Conservation (phyloP, 1,140 invertebrate genomes). For the Mactra quadrangularis region DNA sequence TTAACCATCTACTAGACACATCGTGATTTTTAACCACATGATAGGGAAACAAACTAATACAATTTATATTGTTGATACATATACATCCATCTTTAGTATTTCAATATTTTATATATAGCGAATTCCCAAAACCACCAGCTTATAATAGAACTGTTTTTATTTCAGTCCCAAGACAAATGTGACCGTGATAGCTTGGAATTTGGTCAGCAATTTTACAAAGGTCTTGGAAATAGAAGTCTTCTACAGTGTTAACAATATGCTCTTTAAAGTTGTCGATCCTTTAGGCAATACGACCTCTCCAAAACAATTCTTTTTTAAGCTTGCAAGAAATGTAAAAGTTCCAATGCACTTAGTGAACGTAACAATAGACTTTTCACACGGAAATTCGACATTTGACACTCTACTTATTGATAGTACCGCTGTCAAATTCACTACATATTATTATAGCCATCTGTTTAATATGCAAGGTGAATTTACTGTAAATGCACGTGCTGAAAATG, state of each 20-base stretch:
- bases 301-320: background rate
- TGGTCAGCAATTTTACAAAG: conserved; percentile 9
- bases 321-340: background rate
- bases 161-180: conserved; percentile 35
- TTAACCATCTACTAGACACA: no score
- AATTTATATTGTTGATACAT: no score
- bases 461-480: conserved; percentile 44
- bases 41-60: no score
- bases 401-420: background rate
- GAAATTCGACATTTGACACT: background rate
- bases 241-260: conserved; percentile 48
- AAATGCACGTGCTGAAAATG: background rate
- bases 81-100: no score
- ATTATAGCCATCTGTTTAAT: conserved; percentile 25
- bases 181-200: conserved; percentile 9
- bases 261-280: background rate
- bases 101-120: no score
- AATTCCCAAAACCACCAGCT: no score
- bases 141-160: no score
- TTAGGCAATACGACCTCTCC: conserved; percentile 17
- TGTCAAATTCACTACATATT: background rate
- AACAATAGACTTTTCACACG: conserved; percentile 22
- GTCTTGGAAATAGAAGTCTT: conserved; percentile 17
- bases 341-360: conserved; percentile 44
- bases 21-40: no score